Conservation (phyloP, 1,140 invertebrate genomes). For the Hydropsyche tenuis region DNA sequence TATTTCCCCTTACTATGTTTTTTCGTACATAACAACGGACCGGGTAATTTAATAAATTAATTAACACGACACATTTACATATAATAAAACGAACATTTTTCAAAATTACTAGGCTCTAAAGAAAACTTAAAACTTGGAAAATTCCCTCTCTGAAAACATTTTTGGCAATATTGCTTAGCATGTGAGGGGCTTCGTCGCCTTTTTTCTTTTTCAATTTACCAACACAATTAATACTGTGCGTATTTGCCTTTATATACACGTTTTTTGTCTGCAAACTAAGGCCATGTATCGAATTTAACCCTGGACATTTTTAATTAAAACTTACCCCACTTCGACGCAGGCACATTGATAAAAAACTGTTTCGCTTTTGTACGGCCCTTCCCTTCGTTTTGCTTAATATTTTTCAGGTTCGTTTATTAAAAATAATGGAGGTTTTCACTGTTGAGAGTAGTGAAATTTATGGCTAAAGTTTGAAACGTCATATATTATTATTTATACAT, state of each 20-base stretch:
- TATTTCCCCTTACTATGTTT: no score
- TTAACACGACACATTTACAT: no score
- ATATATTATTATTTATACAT: no score
- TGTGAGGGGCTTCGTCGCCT: no score
- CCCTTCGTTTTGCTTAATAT: background rate
- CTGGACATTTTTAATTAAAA: slow-evolving; percentile 25
- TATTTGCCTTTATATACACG: background rate
- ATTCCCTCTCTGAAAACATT: no score
- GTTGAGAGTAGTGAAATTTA: background rate
- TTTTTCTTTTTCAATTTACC: background rate
- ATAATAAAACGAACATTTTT: no score
- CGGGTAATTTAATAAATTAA: no score
- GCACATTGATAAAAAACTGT: background rate
- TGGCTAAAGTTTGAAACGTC: background rate
- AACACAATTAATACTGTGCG: background rate
- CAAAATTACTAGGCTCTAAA: no score
- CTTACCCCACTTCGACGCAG: background rate
- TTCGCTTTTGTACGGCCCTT: background rate
- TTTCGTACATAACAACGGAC: no score
- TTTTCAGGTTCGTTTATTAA: background rate
- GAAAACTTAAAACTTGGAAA: no score
- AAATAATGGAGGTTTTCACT: slow-evolving; percentile 14
- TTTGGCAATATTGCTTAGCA: no score
- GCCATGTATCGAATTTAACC: slow-evolving; percentile 4
- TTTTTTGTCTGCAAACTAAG: background rate